Evolutionary conservation across 2,888 invertebrate species (phyloP).

Genomic region (Eueremaeus valkanovi): DNA sequence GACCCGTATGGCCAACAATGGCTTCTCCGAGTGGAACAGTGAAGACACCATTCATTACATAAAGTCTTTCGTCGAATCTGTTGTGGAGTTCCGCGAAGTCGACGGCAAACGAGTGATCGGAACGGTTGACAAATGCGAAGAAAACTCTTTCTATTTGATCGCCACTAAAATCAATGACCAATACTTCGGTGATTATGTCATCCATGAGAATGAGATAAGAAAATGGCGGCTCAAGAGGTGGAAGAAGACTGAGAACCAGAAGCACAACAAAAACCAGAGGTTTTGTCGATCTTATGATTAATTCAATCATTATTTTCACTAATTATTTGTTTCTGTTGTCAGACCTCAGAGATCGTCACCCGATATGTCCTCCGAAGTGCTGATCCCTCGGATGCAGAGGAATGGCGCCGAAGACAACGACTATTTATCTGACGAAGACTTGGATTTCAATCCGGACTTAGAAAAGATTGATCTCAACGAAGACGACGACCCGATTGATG

Average conservation of each 20-base stretch:
- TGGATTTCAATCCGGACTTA: not conserved
- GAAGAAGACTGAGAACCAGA: too few relatives aligned
- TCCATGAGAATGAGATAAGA: not conserved
- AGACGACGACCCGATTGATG: not conserved
- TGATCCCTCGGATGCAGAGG: not conserved
- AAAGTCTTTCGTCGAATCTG: not conserved
- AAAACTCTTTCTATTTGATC: not conserved
- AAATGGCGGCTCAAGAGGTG: not conserved
- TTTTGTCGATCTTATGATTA: not conserved
- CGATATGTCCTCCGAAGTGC: not conserved
- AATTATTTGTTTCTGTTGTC: not conserved
- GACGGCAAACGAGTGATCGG: not conserved
- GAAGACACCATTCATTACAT: not conserved
- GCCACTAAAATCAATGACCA: not conserved
- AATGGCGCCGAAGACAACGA: not conserved
- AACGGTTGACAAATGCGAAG: not conserved
- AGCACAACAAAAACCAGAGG: not conserved
- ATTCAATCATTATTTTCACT: not conserved
- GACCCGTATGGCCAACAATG: not conserved
- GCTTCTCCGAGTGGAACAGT: not conserved
- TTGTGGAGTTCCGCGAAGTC: not conserved
- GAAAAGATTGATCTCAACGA: slow-evolving; percentile 9
- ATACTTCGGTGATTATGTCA: slow-evolving; percentile 5
- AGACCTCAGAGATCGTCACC: not conserved
- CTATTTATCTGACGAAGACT: not conserved